Evolutionary conservation across 2,888 invertebrate species (phyloP).

Genomic region (Dryobota labecula): DNA sequence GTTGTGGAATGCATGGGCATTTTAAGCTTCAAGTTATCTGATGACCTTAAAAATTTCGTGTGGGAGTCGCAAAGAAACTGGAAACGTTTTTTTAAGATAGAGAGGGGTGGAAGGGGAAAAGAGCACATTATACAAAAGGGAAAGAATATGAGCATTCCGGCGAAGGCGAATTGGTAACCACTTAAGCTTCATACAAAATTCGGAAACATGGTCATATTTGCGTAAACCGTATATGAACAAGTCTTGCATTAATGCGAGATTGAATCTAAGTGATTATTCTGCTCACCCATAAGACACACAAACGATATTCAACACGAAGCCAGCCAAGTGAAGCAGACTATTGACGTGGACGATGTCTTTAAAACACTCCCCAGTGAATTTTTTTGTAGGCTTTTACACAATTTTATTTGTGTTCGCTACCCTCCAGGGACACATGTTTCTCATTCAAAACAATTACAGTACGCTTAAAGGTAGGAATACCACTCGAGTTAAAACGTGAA

Average conservation of each 20-base stretch:
- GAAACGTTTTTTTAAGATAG: too few relatives aligned
- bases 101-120: too few relatives aligned
- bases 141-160: too few relatives aligned
- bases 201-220: too few relatives aligned
- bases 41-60: too few relatives aligned
- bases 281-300: not conserved
- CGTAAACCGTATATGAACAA: too few relatives aligned
- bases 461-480: constrained; percentile 63
- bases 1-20: too few relatives aligned
- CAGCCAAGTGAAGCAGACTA: constrained; percentile 42
- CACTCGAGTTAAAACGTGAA: constrained; percentile 60
- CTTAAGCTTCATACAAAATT: too few relatives aligned
- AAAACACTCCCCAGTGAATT: constrained; percentile 61
- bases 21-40: too few relatives aligned
- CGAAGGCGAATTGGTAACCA: too few relatives aligned
- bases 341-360: constrained; percentile 54
- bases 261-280: constrained; percentile 21
- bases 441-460: constrained; percentile 66
- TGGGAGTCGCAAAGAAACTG: too few relatives aligned
- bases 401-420: constrained; percentile 62
- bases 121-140: too few relatives aligned
- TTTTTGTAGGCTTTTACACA: constrained; percentile 63
- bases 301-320: constrained; percentile 16
- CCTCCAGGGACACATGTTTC: constrained; percentile 61
- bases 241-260: not conserved